Conservation (phyloP, 2,888 invertebrate species). For the Cheiracanthium punctorium region DNA sequence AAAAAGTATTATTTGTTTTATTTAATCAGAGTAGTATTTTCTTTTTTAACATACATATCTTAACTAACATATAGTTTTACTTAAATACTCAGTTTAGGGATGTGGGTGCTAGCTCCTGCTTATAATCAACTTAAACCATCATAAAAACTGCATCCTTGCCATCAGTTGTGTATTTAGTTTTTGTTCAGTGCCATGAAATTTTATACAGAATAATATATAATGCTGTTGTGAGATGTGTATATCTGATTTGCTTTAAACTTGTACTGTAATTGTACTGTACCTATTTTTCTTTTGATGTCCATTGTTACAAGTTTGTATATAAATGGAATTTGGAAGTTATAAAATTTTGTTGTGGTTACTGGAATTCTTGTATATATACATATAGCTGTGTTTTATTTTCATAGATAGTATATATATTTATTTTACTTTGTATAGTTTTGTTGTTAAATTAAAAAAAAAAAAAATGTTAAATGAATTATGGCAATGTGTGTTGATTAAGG, state of each 20-base stretch:
- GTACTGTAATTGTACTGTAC: neutral
- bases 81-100: no score
- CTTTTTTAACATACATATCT: no score
- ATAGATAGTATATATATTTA: neutral
- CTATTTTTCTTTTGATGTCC: neutral
- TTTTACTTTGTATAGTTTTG: constrained; percentile 6
- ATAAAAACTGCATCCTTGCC: no score
- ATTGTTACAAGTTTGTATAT: neutral
- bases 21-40: no score
- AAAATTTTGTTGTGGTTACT: neutral
- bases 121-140: no score
- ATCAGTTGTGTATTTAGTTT: no score
- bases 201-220: neutral
- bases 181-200: neutral
- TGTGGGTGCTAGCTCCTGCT: no score
- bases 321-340: neutral
- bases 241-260: neutral
- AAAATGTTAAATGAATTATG: no score
- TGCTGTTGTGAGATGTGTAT: neutral
- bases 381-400: neutral
- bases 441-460: neutral
- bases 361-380: neutral
- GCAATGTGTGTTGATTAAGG: no score
- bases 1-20: no score
- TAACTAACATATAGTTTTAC: no score